Conservation (phyloP, 1,140 invertebrate genomes). For the Eueides isabella region DNA sequence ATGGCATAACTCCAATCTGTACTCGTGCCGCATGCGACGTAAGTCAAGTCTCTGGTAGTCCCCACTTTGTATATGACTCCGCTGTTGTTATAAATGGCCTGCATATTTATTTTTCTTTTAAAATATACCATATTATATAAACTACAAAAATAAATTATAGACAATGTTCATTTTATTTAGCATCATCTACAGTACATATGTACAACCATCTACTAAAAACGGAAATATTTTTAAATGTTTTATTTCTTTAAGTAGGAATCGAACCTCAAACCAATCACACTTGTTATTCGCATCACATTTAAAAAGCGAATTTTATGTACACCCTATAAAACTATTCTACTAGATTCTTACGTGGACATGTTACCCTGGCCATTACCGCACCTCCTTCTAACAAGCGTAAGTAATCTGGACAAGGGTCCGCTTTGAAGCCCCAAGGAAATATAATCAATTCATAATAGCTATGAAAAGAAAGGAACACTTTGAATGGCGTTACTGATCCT, state of each 20-base stretch:
- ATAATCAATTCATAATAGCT: slow-evolving; percentile 94
- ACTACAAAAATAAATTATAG: neutral
- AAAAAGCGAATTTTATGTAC: neutral
- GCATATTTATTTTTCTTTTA: slow-evolving; percentile 30
- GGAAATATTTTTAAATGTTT: neutral
- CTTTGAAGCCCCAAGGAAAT: slow-evolving; percentile 92
- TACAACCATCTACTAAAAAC: too few relatives aligned
- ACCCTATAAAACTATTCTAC: slow-evolving; percentile 39
- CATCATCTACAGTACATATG: too few relatives aligned
- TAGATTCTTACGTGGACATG: slow-evolving; percentile 54
- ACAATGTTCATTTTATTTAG: neutral
- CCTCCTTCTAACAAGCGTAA: slow-evolving; percentile 83
- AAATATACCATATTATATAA: neutral
- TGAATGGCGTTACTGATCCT: slow-evolving; percentile 81
- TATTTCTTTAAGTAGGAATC: neutral
- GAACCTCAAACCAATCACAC: neutral
- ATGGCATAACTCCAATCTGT: slow-evolving; percentile 87
- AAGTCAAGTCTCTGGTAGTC: slow-evolving; percentile 72
- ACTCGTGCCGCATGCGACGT: slow-evolving; percentile 85
- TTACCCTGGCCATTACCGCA: slow-evolving; percentile 71
- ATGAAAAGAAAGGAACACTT: slow-evolving; percentile 92
- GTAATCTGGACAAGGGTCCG: slow-evolving; percentile 86
- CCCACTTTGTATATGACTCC: slow-evolving; percentile 73
- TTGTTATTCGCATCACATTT: neutral
- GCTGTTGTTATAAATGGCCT: slow-evolving; percentile 68